Conservation (phyloP, 2,888 invertebrate genomes). For the Trissolcus japonicus region DNA sequence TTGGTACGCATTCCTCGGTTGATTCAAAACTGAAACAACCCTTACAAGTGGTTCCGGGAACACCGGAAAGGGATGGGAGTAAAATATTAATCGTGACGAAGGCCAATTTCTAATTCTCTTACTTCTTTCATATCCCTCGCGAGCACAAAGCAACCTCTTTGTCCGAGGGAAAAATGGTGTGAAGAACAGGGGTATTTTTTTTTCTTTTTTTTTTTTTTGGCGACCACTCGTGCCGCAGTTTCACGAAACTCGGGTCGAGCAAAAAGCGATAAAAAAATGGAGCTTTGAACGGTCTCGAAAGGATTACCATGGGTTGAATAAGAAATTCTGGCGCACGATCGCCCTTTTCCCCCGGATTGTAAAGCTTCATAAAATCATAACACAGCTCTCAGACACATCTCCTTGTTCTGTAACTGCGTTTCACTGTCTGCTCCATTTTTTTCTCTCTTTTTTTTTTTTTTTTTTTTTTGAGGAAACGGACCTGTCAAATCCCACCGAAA, state of each 20-base stretch:
- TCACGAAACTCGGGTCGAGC: constrained; percentile 49
- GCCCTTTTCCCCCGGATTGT: constrained; percentile 50
- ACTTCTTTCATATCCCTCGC: constrained; percentile 59
- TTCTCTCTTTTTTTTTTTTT: constrained; percentile 8
- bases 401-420: constrained; percentile 23
- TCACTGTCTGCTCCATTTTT: constrained; percentile 31
- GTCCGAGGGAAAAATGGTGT: constrained; percentile 42
- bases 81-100: constrained; percentile 61
- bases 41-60: constrained; percentile 54
- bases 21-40: constrained; percentile 33
- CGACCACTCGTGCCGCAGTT: constrained; percentile 5
- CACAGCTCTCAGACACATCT: constrained; percentile 32
- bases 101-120: constrained; percentile 73
- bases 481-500: constrained; percentile 23
- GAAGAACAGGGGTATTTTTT: constrained; percentile 4
- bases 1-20: constrained; percentile 15
- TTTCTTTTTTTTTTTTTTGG: too few relatives aligned
- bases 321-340: constrained; percentile 37
- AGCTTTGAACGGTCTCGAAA: constrained; percentile 60
- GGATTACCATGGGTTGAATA: constrained; percentile 55
- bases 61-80: constrained; percentile 54
- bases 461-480: constrained; percentile 37
- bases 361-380: constrained; percentile 68
- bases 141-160: constrained; percentile 70
- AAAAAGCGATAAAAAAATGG: constrained; percentile 54